Evolutionary conservation across 2,113 vertebrate genomes (phyloP).

Genomic region (Tyto alba): DNA sequence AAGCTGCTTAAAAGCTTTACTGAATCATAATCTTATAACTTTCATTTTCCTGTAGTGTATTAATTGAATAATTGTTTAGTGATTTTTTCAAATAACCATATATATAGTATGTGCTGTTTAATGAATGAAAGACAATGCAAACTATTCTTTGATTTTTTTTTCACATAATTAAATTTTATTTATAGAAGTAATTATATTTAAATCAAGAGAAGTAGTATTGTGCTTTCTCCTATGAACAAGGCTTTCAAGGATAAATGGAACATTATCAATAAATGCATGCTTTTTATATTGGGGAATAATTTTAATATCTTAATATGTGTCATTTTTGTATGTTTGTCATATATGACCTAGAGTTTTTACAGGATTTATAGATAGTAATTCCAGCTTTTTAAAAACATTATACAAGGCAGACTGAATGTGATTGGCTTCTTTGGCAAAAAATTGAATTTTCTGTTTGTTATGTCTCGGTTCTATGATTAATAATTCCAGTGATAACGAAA

Average conservation of each 20-base stretch:
- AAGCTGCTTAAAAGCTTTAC: neutral
- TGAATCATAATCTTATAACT: neutral
- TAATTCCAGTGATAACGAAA: neutral
- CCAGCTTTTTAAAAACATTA: neutral
- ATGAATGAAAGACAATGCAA: neutral
- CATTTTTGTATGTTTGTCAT: neutral
- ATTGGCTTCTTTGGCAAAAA: neutral
- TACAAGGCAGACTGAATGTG: neutral
- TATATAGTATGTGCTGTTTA: neutral
- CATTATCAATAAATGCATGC: neutral
- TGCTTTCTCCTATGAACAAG: neutral
- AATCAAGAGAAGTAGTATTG: neutral
- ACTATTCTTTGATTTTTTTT: neutral
- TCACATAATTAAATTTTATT: neutral
- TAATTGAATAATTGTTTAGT: neutral
- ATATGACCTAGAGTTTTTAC: neutral
- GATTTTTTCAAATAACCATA: neutral
- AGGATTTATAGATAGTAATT: neutral
- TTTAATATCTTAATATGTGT: neutral
- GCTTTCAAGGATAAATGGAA: neutral
- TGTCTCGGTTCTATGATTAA: neutral
- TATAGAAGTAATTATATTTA: neutral
- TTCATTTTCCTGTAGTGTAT: neutral
- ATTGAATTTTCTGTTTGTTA: neutral
- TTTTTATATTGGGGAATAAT: neutral